Base-by-base conservation (phyloP, 2,797 vertebrate species). In the Kryptolebias ocellatus region DNA sequence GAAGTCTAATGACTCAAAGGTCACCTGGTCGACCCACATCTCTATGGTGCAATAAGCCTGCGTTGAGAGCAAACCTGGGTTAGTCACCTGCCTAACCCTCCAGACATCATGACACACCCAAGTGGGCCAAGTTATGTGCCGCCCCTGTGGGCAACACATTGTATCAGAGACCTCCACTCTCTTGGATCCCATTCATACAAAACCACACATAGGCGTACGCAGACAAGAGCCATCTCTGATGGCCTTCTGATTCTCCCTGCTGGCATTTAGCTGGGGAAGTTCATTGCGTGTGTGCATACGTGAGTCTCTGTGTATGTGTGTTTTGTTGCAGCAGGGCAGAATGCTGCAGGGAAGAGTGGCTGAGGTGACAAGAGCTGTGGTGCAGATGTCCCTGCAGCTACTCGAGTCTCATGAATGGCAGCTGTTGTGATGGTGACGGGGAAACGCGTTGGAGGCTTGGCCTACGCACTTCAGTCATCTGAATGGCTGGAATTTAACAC, bases 401-500 rank as follows among this genome's bases (percentile, higher is more conserved):
- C 92, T 83, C 72, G 90, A 92, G 87, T 91, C 93, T 92, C 93
- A 94, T 97, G 95, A 97, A 96, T 96, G 94, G 94, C 90, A 79
- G 90, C 94, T 95, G 95, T 97, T 95, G 94, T 95, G 91, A 87
- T 85, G 92, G 90, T 92, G 91, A 93, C 81, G 83, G 90, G 93
- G 94, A 95, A 95, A 93, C 88, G 94, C 94, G 95, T 95, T 91
- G 91, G 94, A 95, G 94, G 93, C 88, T 87, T 92, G 95, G 93
- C 96, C 96, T 95, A 96, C 95, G 93, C 95, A 93, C 83, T 92
- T 85, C 92, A 88, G 93, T 84, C 87, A 90, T 91, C 89, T 95
- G 94, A 96, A 95, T 95, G 93, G 92, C 81, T 92, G 95, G 94
- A 95, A 95, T 97, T 95, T 94, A 95, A 90, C 86, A 93, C 88